These are phyloP conservation scores for Meiosimyza platycephala DNA, from an alignment of 2,888 invertebrate species.

Conservation along the genomic window DNA sequence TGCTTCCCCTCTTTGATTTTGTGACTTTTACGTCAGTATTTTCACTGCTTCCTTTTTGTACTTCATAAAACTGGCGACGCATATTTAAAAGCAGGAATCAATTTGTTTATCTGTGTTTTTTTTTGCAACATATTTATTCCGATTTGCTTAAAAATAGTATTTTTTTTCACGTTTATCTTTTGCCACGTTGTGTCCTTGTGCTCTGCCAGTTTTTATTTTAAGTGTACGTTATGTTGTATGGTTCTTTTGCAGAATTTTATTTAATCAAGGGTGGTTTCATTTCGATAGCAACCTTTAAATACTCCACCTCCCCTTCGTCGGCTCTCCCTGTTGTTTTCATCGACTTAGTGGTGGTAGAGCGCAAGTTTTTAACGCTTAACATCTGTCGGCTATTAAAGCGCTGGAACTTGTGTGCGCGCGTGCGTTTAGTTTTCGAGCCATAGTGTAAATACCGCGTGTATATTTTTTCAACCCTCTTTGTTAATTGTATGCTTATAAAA, in stretches of 20 bases:
- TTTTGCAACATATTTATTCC: constrained; percentile 7
- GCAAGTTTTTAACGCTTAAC: constrained; percentile 49
- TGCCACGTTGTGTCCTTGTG: constrained; percentile 20
- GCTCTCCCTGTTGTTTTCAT: background rate
- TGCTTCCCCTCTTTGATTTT: background rate
- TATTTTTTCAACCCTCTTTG: constrained; percentile 46
- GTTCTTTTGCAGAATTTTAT: background rate
- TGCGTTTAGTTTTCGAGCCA: constrained; percentile 21
- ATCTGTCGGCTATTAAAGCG: constrained; percentile 63
- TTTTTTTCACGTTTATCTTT: background rate
- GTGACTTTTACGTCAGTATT: background rate
- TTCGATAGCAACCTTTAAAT: background rate
- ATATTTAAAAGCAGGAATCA: background rate
- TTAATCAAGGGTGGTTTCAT: constrained; percentile 24
- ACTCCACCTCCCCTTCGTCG: background rate
- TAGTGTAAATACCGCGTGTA: constrained; percentile 36
- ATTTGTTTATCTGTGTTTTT: background rate
- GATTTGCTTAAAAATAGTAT: constrained; percentile 4
- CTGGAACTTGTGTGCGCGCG: constrained; percentile 50
- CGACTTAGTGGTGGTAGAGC: background rate
- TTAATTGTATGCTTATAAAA: constrained; percentile 52
- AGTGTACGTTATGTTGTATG: background rate
- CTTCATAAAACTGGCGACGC: constrained; percentile 17
- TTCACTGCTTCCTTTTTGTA: constrained; percentile 5
- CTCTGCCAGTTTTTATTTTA: background rate